A percentile compares a stretch with the other conserved stretches of the same genome.
phyloP scores from a whole-genome alignment of 2,113 vertebrate species.

The Formicarius rufipectus region DNA sequence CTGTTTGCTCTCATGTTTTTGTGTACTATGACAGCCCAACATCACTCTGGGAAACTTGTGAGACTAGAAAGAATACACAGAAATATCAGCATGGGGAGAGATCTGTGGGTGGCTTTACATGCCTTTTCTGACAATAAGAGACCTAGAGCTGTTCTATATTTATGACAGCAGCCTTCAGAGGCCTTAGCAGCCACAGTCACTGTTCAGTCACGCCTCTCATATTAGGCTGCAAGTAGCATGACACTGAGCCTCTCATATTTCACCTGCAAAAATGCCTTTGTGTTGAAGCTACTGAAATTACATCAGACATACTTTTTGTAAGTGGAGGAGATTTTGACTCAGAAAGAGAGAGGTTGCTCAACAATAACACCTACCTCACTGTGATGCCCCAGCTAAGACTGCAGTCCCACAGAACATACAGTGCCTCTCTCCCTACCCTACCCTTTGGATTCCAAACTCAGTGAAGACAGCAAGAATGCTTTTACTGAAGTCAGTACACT shows the following conservation, averaged over 20 bases:
- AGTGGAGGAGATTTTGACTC: background rate
- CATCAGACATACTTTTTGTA: background rate
- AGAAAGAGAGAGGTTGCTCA: background rate
- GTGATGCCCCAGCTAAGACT: background rate
- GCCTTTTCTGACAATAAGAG: background rate
- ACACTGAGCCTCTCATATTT: background rate
- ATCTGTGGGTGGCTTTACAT: rapidly evolving
- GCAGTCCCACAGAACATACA: background rate
- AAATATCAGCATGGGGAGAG: background rate
- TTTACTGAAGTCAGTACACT: background rate
- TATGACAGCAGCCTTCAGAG: background rate
- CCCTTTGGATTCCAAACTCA: background rate
- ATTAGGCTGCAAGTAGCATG: background rate
- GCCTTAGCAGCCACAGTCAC: background rate
- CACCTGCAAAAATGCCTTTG: background rate
- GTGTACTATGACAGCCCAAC: background rate
- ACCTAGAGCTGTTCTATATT: background rate
- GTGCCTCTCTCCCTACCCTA: background rate
- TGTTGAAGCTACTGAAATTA: background rate
- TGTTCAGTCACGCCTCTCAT: rapidly evolving
- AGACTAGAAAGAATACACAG: background rate
- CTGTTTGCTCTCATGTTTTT: background rate
- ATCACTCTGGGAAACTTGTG: rapidly evolving
- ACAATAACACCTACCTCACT: rapidly evolving
- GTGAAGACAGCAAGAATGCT: background rate